A percentile compares a stretch with the other conserved stretches of the same genome.
These are phyloP conservation scores for Sarcophaga caerulescens DNA, from an alignment of 2,888 invertebrate genomes.

Conservation along the genomic window DNA sequence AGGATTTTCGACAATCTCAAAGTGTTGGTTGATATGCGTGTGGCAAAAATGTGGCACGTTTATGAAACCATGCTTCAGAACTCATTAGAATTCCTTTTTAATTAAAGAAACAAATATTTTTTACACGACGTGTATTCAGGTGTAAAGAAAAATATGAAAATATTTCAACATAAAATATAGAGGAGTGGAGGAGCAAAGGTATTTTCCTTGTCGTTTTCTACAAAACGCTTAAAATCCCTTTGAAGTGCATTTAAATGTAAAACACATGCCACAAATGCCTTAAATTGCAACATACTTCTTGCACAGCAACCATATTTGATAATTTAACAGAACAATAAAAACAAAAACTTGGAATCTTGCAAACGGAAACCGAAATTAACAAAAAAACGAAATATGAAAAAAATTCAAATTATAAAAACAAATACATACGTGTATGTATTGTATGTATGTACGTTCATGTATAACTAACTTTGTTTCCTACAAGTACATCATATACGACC, in stretches of 20 bases:
- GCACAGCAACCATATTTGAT: neutral
- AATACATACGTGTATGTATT: too few species aligned
- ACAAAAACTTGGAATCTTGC: neutral
- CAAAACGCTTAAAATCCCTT: conserved; percentile 24
- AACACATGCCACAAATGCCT: conserved; percentile 30
- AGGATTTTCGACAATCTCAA: too few species aligned
- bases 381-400: too few species aligned
- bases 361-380: too few species aligned
- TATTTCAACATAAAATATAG: too few species aligned
- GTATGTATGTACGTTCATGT: too few species aligned
- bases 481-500: too few species aligned
- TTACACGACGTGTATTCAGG: neutral
- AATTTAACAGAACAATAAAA: neutral
- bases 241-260: conserved; percentile 24
- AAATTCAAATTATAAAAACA: too few species aligned
- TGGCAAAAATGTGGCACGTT: too few species aligned
- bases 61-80: too few species aligned
- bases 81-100: conserved; percentile 8
- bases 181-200: neutral
- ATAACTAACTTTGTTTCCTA: too few species aligned
- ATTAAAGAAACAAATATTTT: conserved; percentile 10
- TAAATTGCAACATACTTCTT: conserved; percentile 15
- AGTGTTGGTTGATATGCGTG: too few species aligned
- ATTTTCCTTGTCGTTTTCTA: neutral
- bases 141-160: conserved; percentile 10